Evolutionary conservation across 2,888 invertebrate species (phyloP).

Genomic region (Halictus ligatus): DNA sequence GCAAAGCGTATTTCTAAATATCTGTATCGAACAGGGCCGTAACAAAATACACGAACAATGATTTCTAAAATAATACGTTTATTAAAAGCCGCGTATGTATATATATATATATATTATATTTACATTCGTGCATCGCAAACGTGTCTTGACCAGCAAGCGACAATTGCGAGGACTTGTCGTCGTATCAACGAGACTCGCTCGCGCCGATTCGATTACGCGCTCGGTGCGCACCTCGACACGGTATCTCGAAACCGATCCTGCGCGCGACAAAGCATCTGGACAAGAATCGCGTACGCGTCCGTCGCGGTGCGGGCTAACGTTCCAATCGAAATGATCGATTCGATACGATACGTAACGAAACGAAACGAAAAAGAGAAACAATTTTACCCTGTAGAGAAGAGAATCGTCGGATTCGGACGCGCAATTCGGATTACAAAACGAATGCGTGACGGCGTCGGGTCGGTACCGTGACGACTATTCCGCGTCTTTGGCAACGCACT

Average conservation of each 20-base stretch:
- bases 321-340: neutral
- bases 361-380: neutral
- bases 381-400: slow-evolving; percentile 3
- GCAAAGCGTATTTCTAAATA: neutral
- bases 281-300: neutral
- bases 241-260: neutral
- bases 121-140: slow-evolving; percentile 36
- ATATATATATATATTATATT: slow-evolving; percentile 16
- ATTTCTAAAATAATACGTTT: slow-evolving; percentile 61
- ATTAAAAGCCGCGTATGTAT: slow-evolving; percentile 47
- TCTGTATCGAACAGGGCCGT: slow-evolving; percentile 19
- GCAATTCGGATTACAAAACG: neutral
- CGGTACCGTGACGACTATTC: neutral
- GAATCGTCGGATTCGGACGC: neutral
- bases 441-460: neutral
- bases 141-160: slow-evolving; percentile 76
- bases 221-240: neutral
- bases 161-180: slow-evolving; percentile 17
- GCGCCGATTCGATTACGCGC: neutral
- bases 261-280: neutral
- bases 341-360: neutral
- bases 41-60: slow-evolving; percentile 32
- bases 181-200: neutral
- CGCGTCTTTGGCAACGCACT: neutral
- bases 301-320: neutral